Conservation (phyloP, 2,113 vertebrate species). For the Sitta europaea region DNA sequence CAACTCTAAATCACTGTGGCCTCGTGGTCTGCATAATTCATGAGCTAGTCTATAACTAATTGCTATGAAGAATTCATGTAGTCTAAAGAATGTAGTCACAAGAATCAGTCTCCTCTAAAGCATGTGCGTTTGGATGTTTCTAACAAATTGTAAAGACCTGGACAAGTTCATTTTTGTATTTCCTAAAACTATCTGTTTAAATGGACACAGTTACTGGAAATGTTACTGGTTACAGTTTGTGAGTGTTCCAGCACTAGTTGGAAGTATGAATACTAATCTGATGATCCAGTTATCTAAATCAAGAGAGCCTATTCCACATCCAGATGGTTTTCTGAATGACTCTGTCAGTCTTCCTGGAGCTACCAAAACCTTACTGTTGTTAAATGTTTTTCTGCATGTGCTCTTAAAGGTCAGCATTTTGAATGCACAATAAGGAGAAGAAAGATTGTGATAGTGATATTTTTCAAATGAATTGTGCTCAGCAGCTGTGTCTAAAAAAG, state of each 20-base stretch:
- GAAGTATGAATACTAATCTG: not conserved
- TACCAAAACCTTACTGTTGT: not conserved
- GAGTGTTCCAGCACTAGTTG: not conserved
- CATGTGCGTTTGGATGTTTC: not conserved
- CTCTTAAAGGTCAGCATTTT: not conserved
- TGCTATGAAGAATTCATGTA: not conserved
- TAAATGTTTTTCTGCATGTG: not conserved
- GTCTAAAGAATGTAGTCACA: not conserved
- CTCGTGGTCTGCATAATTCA: not conserved
- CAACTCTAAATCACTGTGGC: not conserved
- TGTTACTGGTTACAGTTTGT: not conserved
- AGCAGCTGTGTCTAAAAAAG: constrained; percentile 34
- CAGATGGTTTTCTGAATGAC: not conserved
- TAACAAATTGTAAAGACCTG: not conserved
- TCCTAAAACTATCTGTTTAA: not conserved
- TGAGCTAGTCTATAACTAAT: not conserved
- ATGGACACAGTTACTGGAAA: not conserved
- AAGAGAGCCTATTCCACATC: not conserved
- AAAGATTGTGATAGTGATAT: not conserved
- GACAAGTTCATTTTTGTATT: not conserved
- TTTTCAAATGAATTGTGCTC: constrained; percentile 41
- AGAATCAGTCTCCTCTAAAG: not conserved
- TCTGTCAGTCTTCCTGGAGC: not conserved
- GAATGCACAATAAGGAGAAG: not conserved
- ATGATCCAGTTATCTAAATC: not conserved